Evolutionary conservation across 2,797 vertebrate species (phyloP).

Genomic region (Halcyon leucocephala): DNA sequence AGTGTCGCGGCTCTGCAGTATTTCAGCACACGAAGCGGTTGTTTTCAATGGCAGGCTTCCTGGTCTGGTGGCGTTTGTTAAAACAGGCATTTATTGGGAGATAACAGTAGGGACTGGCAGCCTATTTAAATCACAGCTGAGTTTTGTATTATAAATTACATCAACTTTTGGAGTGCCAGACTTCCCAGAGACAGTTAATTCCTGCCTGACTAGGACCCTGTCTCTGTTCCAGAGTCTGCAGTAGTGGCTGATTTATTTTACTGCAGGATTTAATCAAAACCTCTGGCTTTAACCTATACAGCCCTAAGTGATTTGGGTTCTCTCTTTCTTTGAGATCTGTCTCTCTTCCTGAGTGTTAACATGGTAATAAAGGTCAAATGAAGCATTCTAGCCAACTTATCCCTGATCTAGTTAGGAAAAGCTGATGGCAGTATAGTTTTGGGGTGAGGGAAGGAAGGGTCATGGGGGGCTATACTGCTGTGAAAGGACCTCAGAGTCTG

Average conservation of each 20-base stretch:
- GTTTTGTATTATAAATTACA: constrained; percentile 59
- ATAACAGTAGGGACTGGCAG: constrained; percentile 46
- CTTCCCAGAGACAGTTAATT: constrained; percentile 34
- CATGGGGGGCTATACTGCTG: not conserved
- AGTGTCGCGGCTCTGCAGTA: not conserved
- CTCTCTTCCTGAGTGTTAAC: not conserved
- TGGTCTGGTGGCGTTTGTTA: constrained; percentile 32
- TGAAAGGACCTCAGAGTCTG: not conserved
- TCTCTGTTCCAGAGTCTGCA: constrained; percentile 39
- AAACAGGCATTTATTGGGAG: constrained; percentile 45
- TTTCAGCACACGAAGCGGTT: constrained; percentile 23
- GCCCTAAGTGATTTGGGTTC: not conserved
- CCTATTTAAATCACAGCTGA: constrained; percentile 58
- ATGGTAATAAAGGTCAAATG: not conserved
- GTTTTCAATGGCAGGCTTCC: constrained; percentile 55
- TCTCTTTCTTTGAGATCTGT: not conserved
- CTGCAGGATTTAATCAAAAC: constrained; percentile 14
- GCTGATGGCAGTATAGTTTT: not conserved
- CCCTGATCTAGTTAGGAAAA: not conserved
- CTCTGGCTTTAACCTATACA: constrained; percentile 28
- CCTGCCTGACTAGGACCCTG: constrained; percentile 40
- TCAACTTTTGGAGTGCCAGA: constrained; percentile 34
- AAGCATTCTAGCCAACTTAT: not conserved
- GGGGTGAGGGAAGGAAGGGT: not conserved
- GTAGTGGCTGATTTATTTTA: constrained; percentile 43